Evolutionary conservation across 2,113 vertebrate genomes (phyloP).

Genomic region (Arizona elegans): DNA sequence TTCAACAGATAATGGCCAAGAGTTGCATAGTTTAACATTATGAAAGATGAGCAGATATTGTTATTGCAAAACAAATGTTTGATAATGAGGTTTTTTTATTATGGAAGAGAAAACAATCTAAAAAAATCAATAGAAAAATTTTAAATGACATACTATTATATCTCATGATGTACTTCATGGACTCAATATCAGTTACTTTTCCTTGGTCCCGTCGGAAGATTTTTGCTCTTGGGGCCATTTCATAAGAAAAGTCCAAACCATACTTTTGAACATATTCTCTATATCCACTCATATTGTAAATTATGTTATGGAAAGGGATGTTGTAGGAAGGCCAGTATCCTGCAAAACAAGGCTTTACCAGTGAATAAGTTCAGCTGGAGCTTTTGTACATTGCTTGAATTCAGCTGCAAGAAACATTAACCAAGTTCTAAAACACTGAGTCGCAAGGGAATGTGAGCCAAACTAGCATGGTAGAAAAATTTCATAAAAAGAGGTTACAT

Average conservation of each 20-base stretch:
- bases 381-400: neutral
- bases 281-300: slow-evolving; percentile 86
- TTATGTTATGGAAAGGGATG: slow-evolving; percentile 81
- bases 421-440: neutral
- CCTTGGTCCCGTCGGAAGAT: slow-evolving; percentile 89
- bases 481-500: neutral
- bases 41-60: neutral
- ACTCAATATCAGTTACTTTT: slow-evolving; percentile 73
- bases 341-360: slow-evolving; percentile 54
- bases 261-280: slow-evolving; percentile 71
- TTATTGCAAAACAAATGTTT: neutral
- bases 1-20: neutral
- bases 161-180: slow-evolving; percentile 89
- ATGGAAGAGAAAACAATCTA: neutral
- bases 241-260: slow-evolving; percentile 84
- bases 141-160: slow-evolving; percentile 82
- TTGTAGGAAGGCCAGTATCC: slow-evolving; percentile 93
- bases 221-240: slow-evolving; percentile 86
- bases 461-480: neutral
- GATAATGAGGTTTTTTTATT: neutral
- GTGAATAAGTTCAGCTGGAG: neutral
- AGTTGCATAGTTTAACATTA: neutral
- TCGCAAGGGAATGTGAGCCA: neutral
- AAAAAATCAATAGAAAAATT: slow-evolving; percentile 9
- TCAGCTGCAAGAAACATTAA: neutral